A percentile compares a stretch with the other conserved stretches of the same genome.
Conservation (phyloP, 2,797 vertebrate species). For the Protosalanx chinensis region DNA sequence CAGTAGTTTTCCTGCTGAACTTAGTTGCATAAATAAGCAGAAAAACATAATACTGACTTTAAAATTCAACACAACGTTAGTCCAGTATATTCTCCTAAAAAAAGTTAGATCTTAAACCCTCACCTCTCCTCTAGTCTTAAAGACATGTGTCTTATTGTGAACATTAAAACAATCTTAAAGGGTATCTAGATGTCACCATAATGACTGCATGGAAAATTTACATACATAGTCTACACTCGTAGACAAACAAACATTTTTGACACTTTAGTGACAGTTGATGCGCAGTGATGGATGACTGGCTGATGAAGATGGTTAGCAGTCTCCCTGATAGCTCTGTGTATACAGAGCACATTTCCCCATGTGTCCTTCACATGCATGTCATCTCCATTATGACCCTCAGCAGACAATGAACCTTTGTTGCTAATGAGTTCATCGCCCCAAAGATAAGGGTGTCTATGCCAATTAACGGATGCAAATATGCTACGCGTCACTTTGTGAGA, state of each 20-base stretch:
- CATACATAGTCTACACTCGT: neutral
- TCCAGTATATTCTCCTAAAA: neutral
- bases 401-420: conserved; percentile 8
- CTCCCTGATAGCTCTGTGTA: neutral
- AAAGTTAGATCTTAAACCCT: too few species aligned
- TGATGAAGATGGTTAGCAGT: neutral
- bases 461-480: conserved; percentile 30
- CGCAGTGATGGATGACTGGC: neutral
- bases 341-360: neutral
- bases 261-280: neutral
- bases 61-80: conserved; percentile 4
- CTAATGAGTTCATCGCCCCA: conserved; percentile 37
- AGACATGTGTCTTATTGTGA: neutral
- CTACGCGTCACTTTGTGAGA: neutral
- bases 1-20: conserved; percentile 9
- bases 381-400: neutral
- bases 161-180: neutral
- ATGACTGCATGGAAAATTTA: neutral
- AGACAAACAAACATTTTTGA: neutral
- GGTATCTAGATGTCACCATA: neutral
- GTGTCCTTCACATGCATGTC: neutral
- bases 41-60: neutral
- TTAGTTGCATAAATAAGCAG: neutral
- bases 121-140: too few species aligned
- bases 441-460: conserved; percentile 18